Conservation (phyloP, 2,113 vertebrate species). For the Lagopus leucura region DNA sequence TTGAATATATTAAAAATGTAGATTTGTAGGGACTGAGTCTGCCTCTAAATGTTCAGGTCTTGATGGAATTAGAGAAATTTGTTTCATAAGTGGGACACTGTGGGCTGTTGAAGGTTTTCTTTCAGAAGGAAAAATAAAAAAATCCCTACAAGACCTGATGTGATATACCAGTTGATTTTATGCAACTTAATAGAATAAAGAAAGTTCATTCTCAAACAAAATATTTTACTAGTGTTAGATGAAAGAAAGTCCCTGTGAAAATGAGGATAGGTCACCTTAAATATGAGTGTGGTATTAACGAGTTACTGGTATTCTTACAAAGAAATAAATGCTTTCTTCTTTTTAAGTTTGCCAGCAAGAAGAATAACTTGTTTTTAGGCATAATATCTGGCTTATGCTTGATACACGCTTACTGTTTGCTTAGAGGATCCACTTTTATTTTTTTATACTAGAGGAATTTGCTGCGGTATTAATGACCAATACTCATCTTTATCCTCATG, state of each 20-base stretch:
- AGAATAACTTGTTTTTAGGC: neutral
- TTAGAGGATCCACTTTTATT: neutral
- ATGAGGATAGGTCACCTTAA: neutral
- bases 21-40: neutral
- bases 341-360: neutral
- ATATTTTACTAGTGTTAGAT: neutral
- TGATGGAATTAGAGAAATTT: neutral
- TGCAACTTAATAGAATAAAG: neutral
- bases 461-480: neutral
- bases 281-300: neutral
- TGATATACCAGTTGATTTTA: neutral
- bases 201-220: neutral
- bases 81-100: neutral
- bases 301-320: neutral
- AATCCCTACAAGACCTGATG: neutral
- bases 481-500: fast-evolving
- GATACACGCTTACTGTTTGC: neutral
- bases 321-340: neutral
- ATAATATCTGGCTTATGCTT: neutral
- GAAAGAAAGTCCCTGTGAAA: neutral
- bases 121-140: neutral
- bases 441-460: neutral
- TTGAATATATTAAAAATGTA: neutral
- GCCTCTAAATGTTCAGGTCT: neutral
- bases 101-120: neutral